Evolutionary conservation across 2,888 invertebrate genomes (phyloP).

Genomic region (Alloscopus bannaensis): DNA sequence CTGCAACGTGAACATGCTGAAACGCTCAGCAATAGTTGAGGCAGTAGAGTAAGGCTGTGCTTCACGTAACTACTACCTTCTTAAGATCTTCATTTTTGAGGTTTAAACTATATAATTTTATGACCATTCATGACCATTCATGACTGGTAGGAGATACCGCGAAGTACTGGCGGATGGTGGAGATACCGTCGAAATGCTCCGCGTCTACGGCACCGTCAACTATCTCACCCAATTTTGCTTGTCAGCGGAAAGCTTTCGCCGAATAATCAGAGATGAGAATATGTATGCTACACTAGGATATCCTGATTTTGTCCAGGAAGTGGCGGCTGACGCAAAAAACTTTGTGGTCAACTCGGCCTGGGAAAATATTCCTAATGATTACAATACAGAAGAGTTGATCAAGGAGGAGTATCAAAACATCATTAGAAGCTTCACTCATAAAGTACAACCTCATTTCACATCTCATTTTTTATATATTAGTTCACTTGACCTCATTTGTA

Average conservation of each 20-base stretch:
- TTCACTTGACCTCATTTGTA: not conserved
- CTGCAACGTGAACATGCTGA: conserved; percentile 86
- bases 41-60: not conserved
- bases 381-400: not conserved
- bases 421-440: not conserved
- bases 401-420: not conserved
- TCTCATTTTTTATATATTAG: not conserved
- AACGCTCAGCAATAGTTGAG: not conserved
- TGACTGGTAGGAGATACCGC: no score
- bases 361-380: not conserved
- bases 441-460: not conserved
- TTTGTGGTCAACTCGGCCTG: not conserved
- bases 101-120: not conserved
- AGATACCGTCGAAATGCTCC: not conserved
- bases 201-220: not conserved
- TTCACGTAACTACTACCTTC: not conserved
- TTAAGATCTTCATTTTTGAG: not conserved
- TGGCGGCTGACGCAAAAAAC: not conserved
- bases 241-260: not conserved
- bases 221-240: not conserved
- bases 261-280: not conserved
- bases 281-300: not conserved
- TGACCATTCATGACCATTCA: not conserved
- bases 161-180: not conserved
- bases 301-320: not conserved